Conservation (phyloP, 2,113 vertebrate species). For the Gymnocephalus cernua region DNA sequence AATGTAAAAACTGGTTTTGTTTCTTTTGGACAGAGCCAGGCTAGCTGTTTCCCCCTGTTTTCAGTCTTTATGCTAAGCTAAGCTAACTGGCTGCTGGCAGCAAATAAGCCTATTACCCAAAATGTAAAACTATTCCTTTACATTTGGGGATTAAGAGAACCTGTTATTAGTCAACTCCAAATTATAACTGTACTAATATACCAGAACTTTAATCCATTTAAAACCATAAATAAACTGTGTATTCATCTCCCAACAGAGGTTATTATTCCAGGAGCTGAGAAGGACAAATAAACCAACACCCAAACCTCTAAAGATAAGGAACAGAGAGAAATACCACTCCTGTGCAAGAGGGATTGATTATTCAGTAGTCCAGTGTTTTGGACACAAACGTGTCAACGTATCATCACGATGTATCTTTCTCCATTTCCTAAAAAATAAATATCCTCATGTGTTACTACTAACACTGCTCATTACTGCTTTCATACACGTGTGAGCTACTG, state of each 20-base stretch:
- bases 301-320: constrained; percentile 46
- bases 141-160: neutral
- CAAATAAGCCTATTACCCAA: neutral
- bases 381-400: neutral
- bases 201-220: neutral
- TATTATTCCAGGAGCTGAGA: constrained; percentile 62
- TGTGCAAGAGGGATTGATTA: neutral
- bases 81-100: neutral
- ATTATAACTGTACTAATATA: neutral
- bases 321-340: neutral
- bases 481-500: neutral
- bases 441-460: neutral
- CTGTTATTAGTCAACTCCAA: neutral
- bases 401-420: neutral
- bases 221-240: neutral
- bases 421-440: neutral
- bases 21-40: neutral
- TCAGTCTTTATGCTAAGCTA: neutral
- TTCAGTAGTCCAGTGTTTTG: neutral
- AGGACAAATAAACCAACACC: constrained; percentile 65
- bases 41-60: neutral
- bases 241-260: constrained; percentile 74
- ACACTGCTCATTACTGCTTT: neutral
- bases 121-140: neutral
- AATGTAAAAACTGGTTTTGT: no score